Percentiles rank a stretch among this genome's conserved stretches.
Evolutionary conservation across 2,797 vertebrate genomes (phyloP).

Genomic region (Channa striata): DNA sequence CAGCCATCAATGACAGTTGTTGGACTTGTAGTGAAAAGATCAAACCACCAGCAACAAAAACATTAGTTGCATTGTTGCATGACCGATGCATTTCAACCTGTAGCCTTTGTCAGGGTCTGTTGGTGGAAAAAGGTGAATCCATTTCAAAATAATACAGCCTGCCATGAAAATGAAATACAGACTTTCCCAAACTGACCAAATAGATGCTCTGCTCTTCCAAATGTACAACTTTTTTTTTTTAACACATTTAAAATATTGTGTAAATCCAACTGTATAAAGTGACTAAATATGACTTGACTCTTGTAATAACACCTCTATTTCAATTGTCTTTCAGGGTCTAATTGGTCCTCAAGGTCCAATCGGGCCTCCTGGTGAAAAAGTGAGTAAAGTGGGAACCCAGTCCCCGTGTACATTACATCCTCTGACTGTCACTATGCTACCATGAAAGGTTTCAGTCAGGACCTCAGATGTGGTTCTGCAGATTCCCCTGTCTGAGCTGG

Average conservation of each 20-base stretch:
- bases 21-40: neutral
- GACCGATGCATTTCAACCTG: no score
- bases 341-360: slow-evolving; percentile 98
- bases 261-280: neutral
- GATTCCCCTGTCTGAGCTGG: slow-evolving; percentile 64
- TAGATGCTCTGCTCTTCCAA: slow-evolving; percentile 5
- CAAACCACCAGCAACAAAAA: no score
- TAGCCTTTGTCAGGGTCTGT: no score
- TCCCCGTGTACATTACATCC: neutral
- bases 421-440: slow-evolving; percentile 44
- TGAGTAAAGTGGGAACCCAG: slow-evolving; percentile 79
- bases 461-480: slow-evolving; percentile 80
- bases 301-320: slow-evolving; percentile 32
- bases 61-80: no score
- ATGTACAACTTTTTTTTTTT: slow-evolving; percentile 10
- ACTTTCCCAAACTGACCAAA: slow-evolving; percentile 14
- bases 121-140: neutral
- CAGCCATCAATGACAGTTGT: slow-evolving; percentile 8
- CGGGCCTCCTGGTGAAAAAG: slow-evolving; percentile 98
- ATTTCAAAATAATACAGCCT: slow-evolving; percentile 13
- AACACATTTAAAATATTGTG: neutral
- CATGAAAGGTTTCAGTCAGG: slow-evolving; percentile 63
- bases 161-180: neutral
- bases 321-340: slow-evolving; percentile 90
- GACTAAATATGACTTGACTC: neutral